Evolutionary conservation across 2,888 invertebrate species (phyloP), one percentile per base, ranked within the genome.

Genomic region (Parnassius orleans): DNA sequence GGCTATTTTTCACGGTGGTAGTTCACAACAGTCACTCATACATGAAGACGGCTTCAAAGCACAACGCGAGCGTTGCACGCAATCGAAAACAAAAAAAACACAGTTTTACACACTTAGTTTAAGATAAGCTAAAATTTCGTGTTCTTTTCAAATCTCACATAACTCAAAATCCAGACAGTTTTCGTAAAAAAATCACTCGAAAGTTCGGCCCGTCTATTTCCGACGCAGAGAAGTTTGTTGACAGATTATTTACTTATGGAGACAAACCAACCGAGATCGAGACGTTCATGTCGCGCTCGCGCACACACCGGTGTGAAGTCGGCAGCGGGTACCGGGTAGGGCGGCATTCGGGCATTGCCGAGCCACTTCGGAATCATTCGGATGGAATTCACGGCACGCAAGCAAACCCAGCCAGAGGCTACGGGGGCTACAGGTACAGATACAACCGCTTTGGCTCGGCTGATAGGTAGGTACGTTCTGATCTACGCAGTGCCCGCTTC

Each of bases 231-330:
- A 83, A 84, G 83, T 87, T 90, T 90, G 91, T 91, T 91, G 90
- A 91, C 90, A 91, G 88, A 83, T 83, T 82, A n/a, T n/a, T n/a
- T n/a, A 76, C 80, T 77, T 78, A 78, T 77, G 79, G 80, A 77
- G 80, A 80, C 81, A 78, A 79, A 80, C 56, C 88, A 80, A 66
- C 64, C 66, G 66, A 87, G 83, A 90, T 86, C 67, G 67, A 88
- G 84, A 90, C 89, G 91, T 91, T 84, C 83, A 81, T 84, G 81
- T 84, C 83, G 88, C 91, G 90, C 91, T 87, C 90, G 91, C 91
- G 90, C 90, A 90, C 81, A 78, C 82, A 86, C 78, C 85, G 80
- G 85, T 90, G 90, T 91, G 91, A 91, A 91, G 90, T 91, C 87
- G 84, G 91, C 87, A 80, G 83, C 90, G 82, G 81, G 73, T 77